Conservation (phyloP, 2,888 invertebrate genomes). For the Thumatha senex region DNA sequence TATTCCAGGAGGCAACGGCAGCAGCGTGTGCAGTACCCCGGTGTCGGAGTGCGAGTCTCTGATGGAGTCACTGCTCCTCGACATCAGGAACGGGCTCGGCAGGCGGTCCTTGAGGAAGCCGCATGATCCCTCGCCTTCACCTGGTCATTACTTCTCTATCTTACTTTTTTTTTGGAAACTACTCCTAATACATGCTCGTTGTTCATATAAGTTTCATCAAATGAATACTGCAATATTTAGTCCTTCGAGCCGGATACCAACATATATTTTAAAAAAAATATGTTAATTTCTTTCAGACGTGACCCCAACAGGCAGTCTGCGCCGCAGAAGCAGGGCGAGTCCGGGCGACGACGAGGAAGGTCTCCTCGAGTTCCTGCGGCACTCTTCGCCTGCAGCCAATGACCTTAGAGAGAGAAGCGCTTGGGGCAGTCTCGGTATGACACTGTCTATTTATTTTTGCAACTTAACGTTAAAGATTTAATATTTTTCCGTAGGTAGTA, state of each 20-base stretch:
- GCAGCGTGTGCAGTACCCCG: slow-evolving; percentile 87
- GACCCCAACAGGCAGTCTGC: slow-evolving; percentile 94
- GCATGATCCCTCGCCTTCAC: slow-evolving; percentile 69
- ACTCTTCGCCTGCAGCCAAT: slow-evolving; percentile 87
- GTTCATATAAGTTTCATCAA: no score
- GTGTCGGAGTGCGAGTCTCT: slow-evolving; percentile 89
- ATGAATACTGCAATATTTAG: no score
- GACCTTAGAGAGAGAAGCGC: slow-evolving; percentile 90
- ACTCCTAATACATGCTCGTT: no score
- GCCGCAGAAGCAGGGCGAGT: slow-evolving; percentile 91
- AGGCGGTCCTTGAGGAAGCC: slow-evolving; percentile 71
- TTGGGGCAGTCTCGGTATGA: slow-evolving; percentile 91
- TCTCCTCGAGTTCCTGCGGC: slow-evolving; percentile 92
- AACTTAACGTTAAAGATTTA: neutral
- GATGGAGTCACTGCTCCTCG: slow-evolving; percentile 90
- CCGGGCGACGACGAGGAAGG: slow-evolving; percentile 90
- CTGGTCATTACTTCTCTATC: slow-evolving; percentile 46
- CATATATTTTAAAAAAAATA: no score
- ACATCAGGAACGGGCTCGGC: slow-evolving; percentile 87
- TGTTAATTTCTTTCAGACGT: slow-evolving; percentile 83
- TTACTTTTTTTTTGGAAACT: no score
- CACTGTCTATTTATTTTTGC: neutral
- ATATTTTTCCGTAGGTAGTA: neutral
- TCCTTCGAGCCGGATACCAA: no score
- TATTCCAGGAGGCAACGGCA: slow-evolving; percentile 41